Conservation (phyloP, 2,888 invertebrate species). For the Eumacrocentrus americanus region DNA sequence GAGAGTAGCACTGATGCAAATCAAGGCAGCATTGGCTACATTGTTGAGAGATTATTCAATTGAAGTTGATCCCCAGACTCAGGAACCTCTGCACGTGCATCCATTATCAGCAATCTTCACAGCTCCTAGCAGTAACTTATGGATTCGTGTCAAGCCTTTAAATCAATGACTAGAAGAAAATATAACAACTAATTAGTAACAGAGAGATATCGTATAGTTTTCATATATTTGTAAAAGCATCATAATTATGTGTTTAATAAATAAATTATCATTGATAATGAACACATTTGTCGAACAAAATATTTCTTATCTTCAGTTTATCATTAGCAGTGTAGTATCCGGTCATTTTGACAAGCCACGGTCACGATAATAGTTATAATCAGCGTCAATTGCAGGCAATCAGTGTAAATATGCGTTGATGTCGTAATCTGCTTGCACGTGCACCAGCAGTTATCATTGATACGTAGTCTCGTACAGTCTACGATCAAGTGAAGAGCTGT, state of each 20-base stretch:
- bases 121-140: conserved; percentile 16
- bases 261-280: neutral
- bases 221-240: too few species aligned
- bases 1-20: conserved; percentile 42
- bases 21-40: conserved; percentile 39
- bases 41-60: conserved; percentile 40
- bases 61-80: conserved; percentile 40
- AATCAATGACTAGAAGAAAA: too few species aligned
- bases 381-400: neutral
- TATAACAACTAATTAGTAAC: too few species aligned
- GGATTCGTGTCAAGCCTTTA: conserved; percentile 15
- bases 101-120: conserved; percentile 12
- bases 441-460: too few species aligned
- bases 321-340: too few species aligned
- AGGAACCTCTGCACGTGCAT: conserved; percentile 36
- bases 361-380: neutral
- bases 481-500: neutral
- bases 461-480: neutral
- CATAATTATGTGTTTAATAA: too few species aligned
- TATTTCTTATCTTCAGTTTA: too few species aligned
- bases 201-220: too few species aligned
- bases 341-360: neutral
- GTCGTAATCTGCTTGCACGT: too few species aligned
- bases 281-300: neutral
- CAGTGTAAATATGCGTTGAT: neutral